Conservation (phyloP, 2,888 invertebrate species). For the Perithous albicinctus region DNA sequence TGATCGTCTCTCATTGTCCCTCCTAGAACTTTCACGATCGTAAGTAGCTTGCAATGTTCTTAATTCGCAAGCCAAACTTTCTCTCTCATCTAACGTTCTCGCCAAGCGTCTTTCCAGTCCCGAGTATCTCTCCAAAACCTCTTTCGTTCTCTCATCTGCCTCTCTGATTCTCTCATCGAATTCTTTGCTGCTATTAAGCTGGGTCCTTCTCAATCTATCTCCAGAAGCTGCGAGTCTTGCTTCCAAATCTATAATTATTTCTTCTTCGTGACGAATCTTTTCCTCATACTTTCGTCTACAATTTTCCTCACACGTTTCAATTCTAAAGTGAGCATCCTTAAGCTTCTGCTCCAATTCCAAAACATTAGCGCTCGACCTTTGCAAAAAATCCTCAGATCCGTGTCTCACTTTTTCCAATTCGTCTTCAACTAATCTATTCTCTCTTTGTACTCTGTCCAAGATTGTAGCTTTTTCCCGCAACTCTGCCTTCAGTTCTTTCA, state of each 20-base stretch:
- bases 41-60: constrained; percentile 86
- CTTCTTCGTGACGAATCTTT: constrained; percentile 74
- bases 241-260: constrained; percentile 75
- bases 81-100: constrained; percentile 83
- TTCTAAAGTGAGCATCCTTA: constrained; percentile 72
- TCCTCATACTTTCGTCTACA: constrained; percentile 69
- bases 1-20: constrained; percentile 87
- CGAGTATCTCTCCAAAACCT: constrained; percentile 77
- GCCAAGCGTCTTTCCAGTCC: constrained; percentile 78
- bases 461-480: constrained; percentile 86
- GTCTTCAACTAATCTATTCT: constrained; percentile 86
- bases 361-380: constrained; percentile 72
- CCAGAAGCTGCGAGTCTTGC: constrained; percentile 72
- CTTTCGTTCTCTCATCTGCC: constrained; percentile 76
- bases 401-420: constrained; percentile 84
- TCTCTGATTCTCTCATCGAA: constrained; percentile 76
- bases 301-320: constrained; percentile 69
- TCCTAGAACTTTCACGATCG: constrained; percentile 86
- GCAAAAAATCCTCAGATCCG: constrained; percentile 71
- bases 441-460: constrained; percentile 86
- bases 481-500: constrained; percentile 87
- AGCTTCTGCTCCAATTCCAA: constrained; percentile 76
- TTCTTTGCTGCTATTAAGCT: constrained; percentile 71
- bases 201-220: constrained; percentile 74
- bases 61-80: constrained; percentile 87